Base-by-base conservation (phyloP, 2,888 invertebrate genomes). In the Seira ritae region DNA sequence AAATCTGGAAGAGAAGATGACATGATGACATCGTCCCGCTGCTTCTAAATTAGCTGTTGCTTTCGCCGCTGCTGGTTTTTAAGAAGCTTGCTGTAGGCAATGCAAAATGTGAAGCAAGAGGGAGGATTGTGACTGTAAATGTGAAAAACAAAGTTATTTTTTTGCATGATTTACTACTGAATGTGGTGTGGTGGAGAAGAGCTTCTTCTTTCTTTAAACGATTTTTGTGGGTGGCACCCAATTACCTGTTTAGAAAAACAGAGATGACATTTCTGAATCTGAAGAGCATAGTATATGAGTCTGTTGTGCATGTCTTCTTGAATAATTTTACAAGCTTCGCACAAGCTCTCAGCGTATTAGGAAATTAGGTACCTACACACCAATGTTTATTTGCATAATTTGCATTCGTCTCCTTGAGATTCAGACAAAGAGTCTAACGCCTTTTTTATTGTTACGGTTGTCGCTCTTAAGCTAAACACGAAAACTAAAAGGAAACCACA, bases 241-340 rank as follows among this genome's bases (percentile, higher is more conserved):
- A 81, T 81, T 81, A 81, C 76, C 81, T 81, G 62, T 76, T 81
- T 80, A 62, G 55, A 74, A 68, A 81, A 70, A 71, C 70, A 75
- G 12, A 42, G 81, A 71, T 76, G 81, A 80, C 80, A 80, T 72
- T 42, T 80, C 80, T 69, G 8, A 22, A 22, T 23, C 20, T 19
- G 24, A 80, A 75, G 74, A 60, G 60, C 71, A 75, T 42, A 8
- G 42, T 42, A 12, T 42, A 42, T 42, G 42, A 12, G 12, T 42
- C 6, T 42, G 42, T 42, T 8, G 12, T 42, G 42, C 12, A 42
- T 6, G 42, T 12, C 6, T 42, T n/a, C n/a, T n/a, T 42, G 42
- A 12, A 42, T 8, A 42, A 42, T 42, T 42, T 42, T 42, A 42
- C n/a, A n/a, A n/a, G n/a, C n/a, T n/a, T n/a, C n/a, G n/a, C n/a